phyloP scores from a whole-genome alignment of 2,888 invertebrate species.

The Aphidius colemani region DNA sequence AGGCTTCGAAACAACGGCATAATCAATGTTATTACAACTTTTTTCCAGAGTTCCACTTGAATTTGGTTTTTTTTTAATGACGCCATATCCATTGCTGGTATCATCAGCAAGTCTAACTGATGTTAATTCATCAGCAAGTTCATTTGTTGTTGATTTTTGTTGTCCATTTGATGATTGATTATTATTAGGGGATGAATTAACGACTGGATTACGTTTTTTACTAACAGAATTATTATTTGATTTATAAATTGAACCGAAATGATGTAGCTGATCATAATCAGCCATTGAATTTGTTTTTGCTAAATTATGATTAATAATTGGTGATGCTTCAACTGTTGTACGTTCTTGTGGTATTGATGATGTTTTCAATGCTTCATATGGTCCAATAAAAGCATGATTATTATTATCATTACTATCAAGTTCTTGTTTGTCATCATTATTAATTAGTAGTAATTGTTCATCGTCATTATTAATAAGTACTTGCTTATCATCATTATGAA shows the following conservation, averaged over 20 bases:
- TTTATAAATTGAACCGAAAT: constrained; percentile 78
- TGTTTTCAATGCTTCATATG: constrained; percentile 48
- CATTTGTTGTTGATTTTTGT: constrained; percentile 26
- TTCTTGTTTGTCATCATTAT: constrained; percentile 12
- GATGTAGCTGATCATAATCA: constrained; percentile 80
- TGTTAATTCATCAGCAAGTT: too few species aligned
- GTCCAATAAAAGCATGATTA: constrained; percentile 43
- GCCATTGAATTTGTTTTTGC: constrained; percentile 45
- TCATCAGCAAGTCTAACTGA: too few species aligned
- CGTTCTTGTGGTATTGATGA: constrained; percentile 22
- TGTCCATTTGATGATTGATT: constrained; percentile 36
- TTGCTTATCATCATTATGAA: not conserved
- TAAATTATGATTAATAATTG: constrained; percentile 48
- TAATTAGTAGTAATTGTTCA: too few species aligned
- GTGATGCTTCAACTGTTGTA: constrained; percentile 37
- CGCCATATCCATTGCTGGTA: constrained; percentile 79
- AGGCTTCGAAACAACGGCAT: constrained; percentile 83
- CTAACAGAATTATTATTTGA: constrained; percentile 70
- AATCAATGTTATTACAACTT: constrained; percentile 77
- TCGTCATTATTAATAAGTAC: constrained; percentile 19
- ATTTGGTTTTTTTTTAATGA: constrained; percentile 68
- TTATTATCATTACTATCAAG: constrained; percentile 21
- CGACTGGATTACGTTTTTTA: constrained; percentile 64
- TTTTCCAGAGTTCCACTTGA: constrained; percentile 67
- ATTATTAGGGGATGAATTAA: constrained; percentile 37